Conservation (phyloP, 2,113 vertebrate genomes). For the Rutilus rutilus region DNA sequence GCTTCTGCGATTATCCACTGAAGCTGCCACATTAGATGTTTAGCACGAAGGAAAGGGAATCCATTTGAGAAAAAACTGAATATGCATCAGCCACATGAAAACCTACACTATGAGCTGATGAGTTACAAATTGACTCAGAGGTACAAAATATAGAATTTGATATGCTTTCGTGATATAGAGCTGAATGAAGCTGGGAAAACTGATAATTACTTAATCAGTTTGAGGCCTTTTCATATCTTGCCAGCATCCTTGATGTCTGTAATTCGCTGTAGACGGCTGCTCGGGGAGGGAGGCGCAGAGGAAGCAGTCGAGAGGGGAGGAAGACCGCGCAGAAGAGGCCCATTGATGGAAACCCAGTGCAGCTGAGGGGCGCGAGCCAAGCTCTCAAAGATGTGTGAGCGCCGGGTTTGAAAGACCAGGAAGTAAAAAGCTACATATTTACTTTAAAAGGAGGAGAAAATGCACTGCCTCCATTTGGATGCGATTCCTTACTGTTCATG, state of each 20-base stretch:
- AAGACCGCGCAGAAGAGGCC: constrained; percentile 51
- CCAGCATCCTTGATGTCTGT: constrained; percentile 61
- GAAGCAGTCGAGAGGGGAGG: constrained; percentile 60
- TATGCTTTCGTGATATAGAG: constrained; percentile 53
- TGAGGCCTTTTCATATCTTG: constrained; percentile 59
- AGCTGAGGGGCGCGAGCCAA: constrained; percentile 60
- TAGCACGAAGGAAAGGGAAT: constrained; percentile 48
- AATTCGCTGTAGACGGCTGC: constrained; percentile 52
- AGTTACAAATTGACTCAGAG: constrained; percentile 56
- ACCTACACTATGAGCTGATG: constrained; percentile 46
- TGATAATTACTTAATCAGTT: constrained; percentile 64
- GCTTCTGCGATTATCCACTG: constrained; percentile 45
- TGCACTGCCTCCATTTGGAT: constrained; percentile 74
- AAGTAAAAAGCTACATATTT: constrained; percentile 67
- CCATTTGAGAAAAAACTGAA: constrained; percentile 40
- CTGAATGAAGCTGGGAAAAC: constrained; percentile 59
- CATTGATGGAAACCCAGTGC: constrained; percentile 54
- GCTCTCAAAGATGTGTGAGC: constrained; percentile 55
- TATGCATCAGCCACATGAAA: constrained; percentile 39
- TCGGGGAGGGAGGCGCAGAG: constrained; percentile 39
- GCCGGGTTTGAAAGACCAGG: constrained; percentile 71
- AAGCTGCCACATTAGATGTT: constrained; percentile 52
- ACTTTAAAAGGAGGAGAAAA: constrained; percentile 61
- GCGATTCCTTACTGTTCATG: constrained; percentile 76
- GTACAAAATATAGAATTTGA: constrained; percentile 59